Percentiles rank a stretch among this genome's conserved stretches.
Conservation (phyloP, 2,888 invertebrate species). For the Xylocampa areola region DNA sequence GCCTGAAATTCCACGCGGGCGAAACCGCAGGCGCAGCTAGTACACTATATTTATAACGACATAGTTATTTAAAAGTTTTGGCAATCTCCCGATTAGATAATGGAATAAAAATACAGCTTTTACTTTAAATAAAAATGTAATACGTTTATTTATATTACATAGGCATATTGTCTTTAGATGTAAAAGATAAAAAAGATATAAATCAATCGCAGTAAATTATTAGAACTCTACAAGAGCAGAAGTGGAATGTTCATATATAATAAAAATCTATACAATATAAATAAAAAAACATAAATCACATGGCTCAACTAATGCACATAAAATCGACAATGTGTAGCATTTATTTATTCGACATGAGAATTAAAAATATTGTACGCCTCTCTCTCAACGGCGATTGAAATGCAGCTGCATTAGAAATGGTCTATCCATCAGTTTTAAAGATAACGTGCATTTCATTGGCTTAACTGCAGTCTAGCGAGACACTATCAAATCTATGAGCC, state of each 20-base stretch:
- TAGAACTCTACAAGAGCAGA: constrained; percentile 60
- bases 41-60: no score
- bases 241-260: constrained; percentile 62
- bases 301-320: constrained; percentile 20
- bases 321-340: constrained; percentile 17
- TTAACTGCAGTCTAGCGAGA: constrained; percentile 51
- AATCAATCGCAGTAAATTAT: constrained; percentile 66
- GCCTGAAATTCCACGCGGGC: no score
- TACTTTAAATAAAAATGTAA: constrained; percentile 64
- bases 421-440: constrained; percentile 45
- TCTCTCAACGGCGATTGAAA: constrained; percentile 36
- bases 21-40: no score
- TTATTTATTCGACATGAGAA: constrained; percentile 21
- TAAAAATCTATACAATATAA: constrained; percentile 21
- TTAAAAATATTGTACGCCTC: constrained; percentile 24
- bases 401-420: constrained; percentile 37
- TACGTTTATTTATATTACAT: constrained; percentile 67
- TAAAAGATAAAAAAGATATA: constrained; percentile 51
- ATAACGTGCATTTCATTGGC: constrained; percentile 50
- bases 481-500: constrained; percentile 39
- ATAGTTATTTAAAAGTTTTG: no score
- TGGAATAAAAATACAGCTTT: constrained; percentile 17
- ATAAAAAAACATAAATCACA: constrained; percentile 22
- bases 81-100: neutral
- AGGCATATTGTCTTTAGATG: constrained; percentile 77